Conservation (phyloP, 2,113 vertebrate species). For the Petrocephalus zakoni region DNA sequence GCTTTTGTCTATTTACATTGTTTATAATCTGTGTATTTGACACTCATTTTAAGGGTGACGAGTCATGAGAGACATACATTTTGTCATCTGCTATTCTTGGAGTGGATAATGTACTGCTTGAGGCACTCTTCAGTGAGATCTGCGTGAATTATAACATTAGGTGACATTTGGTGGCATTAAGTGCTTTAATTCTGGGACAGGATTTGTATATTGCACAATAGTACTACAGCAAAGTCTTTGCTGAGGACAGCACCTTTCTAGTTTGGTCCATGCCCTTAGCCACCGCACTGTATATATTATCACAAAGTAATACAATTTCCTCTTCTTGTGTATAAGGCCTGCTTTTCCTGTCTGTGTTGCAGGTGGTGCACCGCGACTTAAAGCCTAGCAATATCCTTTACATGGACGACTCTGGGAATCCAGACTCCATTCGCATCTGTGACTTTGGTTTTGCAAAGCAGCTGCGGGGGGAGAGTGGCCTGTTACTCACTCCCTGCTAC, state of each 20-base stretch:
- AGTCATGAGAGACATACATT: not conserved
- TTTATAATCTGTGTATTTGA: not conserved
- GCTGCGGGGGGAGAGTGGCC: slow-evolving; percentile 85
- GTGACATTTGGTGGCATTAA: not conserved
- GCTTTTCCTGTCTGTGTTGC: slow-evolving; percentile 18
- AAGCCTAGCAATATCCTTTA: slow-evolving; percentile 98
- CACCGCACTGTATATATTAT: not conserved
- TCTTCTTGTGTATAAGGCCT: not conserved
- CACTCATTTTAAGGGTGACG: not conserved
- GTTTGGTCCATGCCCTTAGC: not conserved
- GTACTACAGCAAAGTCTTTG: not conserved
- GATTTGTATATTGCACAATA: not conserved
- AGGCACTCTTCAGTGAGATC: not conserved
- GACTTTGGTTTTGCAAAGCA: slow-evolving; percentile 98
- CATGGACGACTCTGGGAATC: slow-evolving; percentile 87
- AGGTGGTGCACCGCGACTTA: slow-evolving; percentile 95
- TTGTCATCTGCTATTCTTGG: not conserved
- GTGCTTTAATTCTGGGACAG: not conserved
- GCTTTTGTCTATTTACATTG: not conserved
- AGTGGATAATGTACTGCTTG: not conserved
- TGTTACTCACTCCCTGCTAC: slow-evolving; percentile 92
- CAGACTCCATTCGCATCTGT: slow-evolving; percentile 92
- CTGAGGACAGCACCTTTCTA: not conserved
- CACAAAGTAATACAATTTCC: not conserved
- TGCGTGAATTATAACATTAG: not conserved